Evolutionary conservation across 2,113 vertebrate species (phyloP).

Genomic region (Nesoenas mayeri): DNA sequence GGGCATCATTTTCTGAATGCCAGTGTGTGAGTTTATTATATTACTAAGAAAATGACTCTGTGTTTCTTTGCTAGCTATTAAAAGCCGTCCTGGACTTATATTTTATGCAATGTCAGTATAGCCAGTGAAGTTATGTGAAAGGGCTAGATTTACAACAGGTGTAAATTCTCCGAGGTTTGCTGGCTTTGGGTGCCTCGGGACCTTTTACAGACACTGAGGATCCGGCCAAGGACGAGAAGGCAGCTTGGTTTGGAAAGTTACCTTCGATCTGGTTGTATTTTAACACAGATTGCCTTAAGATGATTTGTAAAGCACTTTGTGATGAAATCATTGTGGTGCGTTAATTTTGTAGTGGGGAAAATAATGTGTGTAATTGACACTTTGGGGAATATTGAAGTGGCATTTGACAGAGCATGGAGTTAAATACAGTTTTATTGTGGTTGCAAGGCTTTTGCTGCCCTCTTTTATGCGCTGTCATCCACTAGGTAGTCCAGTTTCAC

Average conservation of each 20-base stretch:
- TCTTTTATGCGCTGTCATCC: not conserved
- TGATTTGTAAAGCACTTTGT: slow-evolving; percentile 62
- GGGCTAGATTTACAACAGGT: not conserved
- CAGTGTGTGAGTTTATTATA: not conserved
- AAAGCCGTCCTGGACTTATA: not conserved
- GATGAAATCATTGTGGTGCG: not conserved
- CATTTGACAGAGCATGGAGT: not conserved
- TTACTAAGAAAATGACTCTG: not conserved
- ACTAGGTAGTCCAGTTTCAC: not conserved
- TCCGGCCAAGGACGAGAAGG: not conserved
- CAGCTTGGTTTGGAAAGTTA: not conserved
- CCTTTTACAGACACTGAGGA: not conserved
- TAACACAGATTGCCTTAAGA: not conserved
- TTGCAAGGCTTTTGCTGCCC: not conserved
- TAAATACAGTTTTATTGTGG: not conserved
- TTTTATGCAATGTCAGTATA: not conserved
- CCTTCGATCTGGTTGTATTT: not conserved
- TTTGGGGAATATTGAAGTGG: not conserved
- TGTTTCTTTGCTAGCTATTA: not conserved
- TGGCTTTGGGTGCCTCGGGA: not conserved
- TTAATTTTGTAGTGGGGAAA: not conserved
- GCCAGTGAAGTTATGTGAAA: not conserved
- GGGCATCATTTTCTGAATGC: not conserved
- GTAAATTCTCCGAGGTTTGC: not conserved
- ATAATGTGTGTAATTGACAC: not conserved